phyloP scores from a whole-genome alignment of 2,888 invertebrate species.

The Unio delphinus region DNA sequence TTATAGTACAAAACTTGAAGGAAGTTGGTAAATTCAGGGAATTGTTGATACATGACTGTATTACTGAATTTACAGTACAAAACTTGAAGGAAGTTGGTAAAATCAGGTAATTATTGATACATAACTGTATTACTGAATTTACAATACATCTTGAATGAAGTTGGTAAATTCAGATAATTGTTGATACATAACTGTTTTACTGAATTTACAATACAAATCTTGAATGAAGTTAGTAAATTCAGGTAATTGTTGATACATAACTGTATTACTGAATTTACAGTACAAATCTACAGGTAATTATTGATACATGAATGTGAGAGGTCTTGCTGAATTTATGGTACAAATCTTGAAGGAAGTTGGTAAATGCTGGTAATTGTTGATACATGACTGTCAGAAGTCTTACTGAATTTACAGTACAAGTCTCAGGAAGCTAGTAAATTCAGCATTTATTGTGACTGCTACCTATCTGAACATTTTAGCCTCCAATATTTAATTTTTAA shows the following conservation, averaged over 20 bases:
- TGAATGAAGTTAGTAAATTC: slow-evolving; percentile 66
- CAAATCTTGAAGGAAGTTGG: not conserved
- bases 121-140: not conserved
- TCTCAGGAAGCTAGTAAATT: not conserved
- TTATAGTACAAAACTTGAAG: not conserved
- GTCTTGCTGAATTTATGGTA: not conserved
- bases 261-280: too few species aligned
- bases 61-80: not conserved
- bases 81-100: not conserved
- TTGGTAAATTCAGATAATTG: slow-evolving; percentile 78
- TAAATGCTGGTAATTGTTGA: slow-evolving; percentile 74
- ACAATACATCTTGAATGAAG: not conserved
- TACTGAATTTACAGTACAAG: not conserved
- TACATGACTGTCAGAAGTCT: not conserved
- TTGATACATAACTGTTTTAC: not conserved
- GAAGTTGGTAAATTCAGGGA: slow-evolving; percentile 78
- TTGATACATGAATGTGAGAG: not conserved
- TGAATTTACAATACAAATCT: not conserved
- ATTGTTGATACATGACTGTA: slow-evolving; percentile 25
- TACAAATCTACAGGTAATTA: slow-evolving; percentile 78
- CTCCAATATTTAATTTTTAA: too few species aligned
- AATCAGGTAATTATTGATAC: slow-evolving; percentile 78
- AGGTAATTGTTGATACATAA: slow-evolving; percentile 76
- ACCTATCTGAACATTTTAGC: too few species aligned
- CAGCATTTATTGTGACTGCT: too few species aligned